phyloP scores from a whole-genome alignment of 2,113 vertebrate species.

The Ameiurus melas region DNA sequence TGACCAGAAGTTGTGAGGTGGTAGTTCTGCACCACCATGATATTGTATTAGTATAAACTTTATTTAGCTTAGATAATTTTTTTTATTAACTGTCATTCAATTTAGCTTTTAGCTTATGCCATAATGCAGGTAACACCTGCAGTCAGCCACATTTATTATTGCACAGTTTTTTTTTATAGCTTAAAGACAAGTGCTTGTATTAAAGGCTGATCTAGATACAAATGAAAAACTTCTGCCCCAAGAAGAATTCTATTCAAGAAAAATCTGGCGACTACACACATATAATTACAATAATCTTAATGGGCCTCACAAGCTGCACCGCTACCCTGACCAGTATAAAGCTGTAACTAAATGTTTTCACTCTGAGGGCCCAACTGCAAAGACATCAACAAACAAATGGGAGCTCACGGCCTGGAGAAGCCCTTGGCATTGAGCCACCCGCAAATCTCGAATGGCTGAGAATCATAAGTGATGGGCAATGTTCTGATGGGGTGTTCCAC shows the following conservation, averaged over 20 bases:
- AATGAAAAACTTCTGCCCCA: neutral
- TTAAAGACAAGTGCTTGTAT: neutral
- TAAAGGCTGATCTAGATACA: neutral
- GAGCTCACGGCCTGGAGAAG: conserved; percentile 78
- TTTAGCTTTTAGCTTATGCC: neutral
- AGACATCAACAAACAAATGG: conserved; percentile 26
- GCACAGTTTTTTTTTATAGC: neutral
- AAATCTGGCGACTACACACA: neutral
- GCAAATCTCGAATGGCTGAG: conserved; percentile 71
- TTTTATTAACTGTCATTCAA: neutral
- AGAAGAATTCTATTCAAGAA: neutral
- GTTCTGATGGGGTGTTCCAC: conserved; percentile 73
- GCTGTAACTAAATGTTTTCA: neutral
- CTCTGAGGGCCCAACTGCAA: neutral
- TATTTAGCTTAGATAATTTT: neutral
- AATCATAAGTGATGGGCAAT: conserved; percentile 72
- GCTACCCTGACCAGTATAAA: neutral
- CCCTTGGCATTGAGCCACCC: conserved; percentile 82
- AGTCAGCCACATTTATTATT: neutral
- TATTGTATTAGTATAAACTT: neutral
- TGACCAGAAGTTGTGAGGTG: neutral
- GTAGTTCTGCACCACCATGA: neutral
- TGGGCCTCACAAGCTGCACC: neutral
- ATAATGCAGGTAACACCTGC: neutral
- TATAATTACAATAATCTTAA: neutral